A percentile compares a stretch with the other conserved stretches of the same genome.
Evolutionary conservation across 2,113 vertebrate species (phyloP).

Genomic region (Trochalopteron elliotii): DNA sequence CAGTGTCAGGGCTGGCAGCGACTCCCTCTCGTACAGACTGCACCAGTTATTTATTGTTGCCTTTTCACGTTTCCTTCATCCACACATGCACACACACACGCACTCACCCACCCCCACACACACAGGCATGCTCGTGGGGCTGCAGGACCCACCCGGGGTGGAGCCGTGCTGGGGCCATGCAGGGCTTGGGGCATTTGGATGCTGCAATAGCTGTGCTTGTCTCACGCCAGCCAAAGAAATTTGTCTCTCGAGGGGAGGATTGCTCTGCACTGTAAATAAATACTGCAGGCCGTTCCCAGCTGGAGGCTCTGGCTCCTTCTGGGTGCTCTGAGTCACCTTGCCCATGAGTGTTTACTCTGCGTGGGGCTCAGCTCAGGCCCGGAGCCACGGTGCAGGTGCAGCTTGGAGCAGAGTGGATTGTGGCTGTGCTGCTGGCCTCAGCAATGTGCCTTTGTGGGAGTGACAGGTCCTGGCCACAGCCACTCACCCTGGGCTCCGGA

Average conservation of each 20-base stretch:
- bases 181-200: constrained; percentile 33
- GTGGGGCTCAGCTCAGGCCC: not conserved
- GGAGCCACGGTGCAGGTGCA: not conserved
- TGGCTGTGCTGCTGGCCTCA: constrained; percentile 53
- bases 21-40: constrained; percentile 73
- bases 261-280: constrained; percentile 40
- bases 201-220: constrained; percentile 68
- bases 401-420: not conserved
- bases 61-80: constrained; percentile 84
- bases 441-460: constrained; percentile 66
- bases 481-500: not conserved
- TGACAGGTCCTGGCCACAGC: not conserved
- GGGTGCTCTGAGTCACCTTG: constrained; percentile 48
- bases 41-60: constrained; percentile 97
- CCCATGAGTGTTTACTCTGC: constrained; percentile 46
- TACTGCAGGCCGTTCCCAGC: constrained; percentile 17
- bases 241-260: constrained; percentile 27
- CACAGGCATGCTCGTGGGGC: constrained; percentile 33
- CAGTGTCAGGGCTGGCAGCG: not conserved
- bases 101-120: not conserved
- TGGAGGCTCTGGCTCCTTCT: constrained; percentile 36
- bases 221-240: constrained; percentile 81
- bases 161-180: constrained; percentile 59
- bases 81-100: constrained; percentile 41
- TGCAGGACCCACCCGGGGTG: constrained; percentile 38